Evolutionary conservation across 2,797 vertebrate species (phyloP).

Genomic region (Pelochelys cantorii): DNA sequence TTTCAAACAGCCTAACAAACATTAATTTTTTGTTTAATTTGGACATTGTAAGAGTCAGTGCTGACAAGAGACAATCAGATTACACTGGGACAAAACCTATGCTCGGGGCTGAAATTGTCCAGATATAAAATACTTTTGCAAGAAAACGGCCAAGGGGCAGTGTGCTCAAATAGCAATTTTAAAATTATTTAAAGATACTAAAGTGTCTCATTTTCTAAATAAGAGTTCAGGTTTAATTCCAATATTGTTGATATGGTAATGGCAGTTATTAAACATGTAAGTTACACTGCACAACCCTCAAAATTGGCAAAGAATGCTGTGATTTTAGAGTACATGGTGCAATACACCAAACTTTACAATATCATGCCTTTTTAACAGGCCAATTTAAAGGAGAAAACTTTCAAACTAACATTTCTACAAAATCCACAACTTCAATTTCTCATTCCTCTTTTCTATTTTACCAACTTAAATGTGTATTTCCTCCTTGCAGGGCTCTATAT

Average conservation of each 20-base stretch:
- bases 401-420: neutral
- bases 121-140: neutral
- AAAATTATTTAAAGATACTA: neutral
- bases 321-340: constrained; percentile 19
- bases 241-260: neutral
- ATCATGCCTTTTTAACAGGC: neutral
- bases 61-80: neutral
- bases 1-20: neutral
- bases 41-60: neutral
- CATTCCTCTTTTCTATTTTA: constrained; percentile 21
- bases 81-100: neutral
- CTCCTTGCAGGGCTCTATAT: constrained; percentile 81
- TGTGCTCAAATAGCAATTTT: neutral
- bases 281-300: neutral
- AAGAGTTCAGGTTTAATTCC: neutral
- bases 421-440: neutral
- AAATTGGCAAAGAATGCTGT: neutral
- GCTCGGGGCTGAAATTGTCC: neutral
- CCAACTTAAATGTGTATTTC: constrained; percentile 47
- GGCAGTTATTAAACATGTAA: neutral
- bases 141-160: neutral
- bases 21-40: neutral
- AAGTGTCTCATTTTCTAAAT: neutral
- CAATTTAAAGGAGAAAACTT: constrained; percentile 25
- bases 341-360: neutral